Evolutionary conservation across 2,888 invertebrate genomes (phyloP).

Genomic region (Acanthoscelides obtectus): DNA sequence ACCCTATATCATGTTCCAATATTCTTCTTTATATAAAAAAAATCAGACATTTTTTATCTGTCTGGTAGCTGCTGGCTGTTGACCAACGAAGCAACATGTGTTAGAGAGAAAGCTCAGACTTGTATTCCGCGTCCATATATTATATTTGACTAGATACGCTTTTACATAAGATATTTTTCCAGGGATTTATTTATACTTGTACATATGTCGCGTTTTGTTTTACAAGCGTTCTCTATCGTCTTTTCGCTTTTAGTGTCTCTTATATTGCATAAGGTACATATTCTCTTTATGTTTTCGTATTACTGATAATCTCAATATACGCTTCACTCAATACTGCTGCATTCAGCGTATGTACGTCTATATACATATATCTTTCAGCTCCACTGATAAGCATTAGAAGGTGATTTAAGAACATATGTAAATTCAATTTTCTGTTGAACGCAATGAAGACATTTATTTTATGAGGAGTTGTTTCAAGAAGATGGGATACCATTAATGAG

Average conservation of each 20-base stretch:
- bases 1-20: no score
- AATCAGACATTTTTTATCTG: background rate
- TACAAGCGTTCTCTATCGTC: background rate
- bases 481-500: no score
- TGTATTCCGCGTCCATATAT: background rate
- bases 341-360: background rate
- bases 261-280: background rate
- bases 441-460: no score
- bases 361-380: background rate
- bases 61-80: background rate
- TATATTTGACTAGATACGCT: background rate
- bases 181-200: background rate
- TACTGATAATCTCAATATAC: background rate
- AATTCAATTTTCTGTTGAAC: background rate
- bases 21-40: background rate
- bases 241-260: background rate
- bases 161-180: background rate
- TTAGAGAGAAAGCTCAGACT: background rate
- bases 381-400: background rate
- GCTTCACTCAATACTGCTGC: background rate
- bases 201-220: background rate
- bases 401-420: background rate
- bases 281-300: background rate
- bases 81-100: background rate
- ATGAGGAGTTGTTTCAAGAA: no score